A percentile compares a stretch with the other conserved stretches of the same genome.
Conservation (phyloP, 2,797 vertebrate genomes). For the Hypotaenidia philippensis region DNA sequence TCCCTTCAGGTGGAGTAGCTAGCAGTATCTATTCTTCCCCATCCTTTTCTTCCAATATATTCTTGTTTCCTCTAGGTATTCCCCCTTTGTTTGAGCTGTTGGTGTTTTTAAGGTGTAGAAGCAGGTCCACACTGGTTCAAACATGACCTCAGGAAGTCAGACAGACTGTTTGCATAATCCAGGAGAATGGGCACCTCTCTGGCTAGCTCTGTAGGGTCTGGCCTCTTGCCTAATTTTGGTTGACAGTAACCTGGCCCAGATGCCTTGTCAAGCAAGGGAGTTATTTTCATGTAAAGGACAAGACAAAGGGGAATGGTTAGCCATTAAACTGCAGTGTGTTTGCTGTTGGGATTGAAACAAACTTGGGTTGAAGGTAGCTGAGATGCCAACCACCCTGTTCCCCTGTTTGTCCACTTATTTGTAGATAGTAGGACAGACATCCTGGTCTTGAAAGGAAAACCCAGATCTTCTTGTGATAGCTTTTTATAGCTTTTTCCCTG, state of each 20-base stretch:
- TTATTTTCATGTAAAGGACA: too few species aligned
- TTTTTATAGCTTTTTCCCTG: neutral
- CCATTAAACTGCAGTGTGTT: neutral
- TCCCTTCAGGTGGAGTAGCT: neutral
- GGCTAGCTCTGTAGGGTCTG: neutral
- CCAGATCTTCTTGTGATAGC: neutral
- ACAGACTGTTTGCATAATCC: neutral
- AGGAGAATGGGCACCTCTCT: neutral
- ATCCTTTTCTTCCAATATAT: neutral
- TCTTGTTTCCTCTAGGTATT: neutral
- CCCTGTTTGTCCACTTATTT: neutral
- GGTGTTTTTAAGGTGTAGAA: neutral
- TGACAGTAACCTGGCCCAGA: neutral
- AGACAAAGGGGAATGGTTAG: neutral
- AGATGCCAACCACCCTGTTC: neutral
- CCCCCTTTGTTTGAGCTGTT: neutral
- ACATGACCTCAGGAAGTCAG: neutral
- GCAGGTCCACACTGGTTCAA: neutral
- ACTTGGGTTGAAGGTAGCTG: neutral
- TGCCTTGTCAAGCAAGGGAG: too few species aligned
- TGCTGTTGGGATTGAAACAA: neutral
- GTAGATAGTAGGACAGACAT: neutral
- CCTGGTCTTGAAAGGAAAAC: neutral
- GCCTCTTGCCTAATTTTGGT: neutral
- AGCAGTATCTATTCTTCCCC: neutral